These are phyloP conservation scores for Ptiloglossa arizonensis DNA, from an alignment of 1,140 invertebrate genomes.

Conservation along the genomic window DNA sequence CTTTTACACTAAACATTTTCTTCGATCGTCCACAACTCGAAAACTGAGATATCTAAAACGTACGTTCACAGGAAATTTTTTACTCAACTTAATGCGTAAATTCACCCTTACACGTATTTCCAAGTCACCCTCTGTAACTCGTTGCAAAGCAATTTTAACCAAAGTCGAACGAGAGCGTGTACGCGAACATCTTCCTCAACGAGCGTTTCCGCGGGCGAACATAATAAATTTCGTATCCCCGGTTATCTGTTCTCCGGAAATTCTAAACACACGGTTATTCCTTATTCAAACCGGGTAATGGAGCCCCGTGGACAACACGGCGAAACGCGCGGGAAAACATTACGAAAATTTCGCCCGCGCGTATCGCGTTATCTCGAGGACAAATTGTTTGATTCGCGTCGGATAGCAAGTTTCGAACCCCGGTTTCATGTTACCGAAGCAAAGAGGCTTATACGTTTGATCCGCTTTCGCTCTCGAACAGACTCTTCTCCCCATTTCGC, in stretches of 20 bases:
- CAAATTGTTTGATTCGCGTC: not conserved
- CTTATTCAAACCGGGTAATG: conserved; percentile 17
- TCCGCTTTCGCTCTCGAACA: not conserved
- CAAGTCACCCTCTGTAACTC: too few species aligned
- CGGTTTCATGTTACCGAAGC: not conserved
- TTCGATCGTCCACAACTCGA: too few species aligned
- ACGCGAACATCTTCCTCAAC: not conserved
- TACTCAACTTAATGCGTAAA: too few species aligned
- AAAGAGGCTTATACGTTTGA: not conserved
- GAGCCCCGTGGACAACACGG: too few species aligned
- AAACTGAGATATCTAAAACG: too few species aligned
- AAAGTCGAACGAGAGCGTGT: not conserved
- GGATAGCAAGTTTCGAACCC: not conserved
- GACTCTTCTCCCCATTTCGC: not conserved
- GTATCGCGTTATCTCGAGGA: not conserved
- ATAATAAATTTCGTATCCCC: conserved; percentile 3
- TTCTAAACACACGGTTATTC: not conserved
- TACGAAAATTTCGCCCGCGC: too few species aligned
- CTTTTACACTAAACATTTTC: too few species aligned
- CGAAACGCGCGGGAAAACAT: too few species aligned
- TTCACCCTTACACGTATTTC: too few species aligned
- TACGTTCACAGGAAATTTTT: too few species aligned
- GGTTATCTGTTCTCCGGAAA: not conserved
- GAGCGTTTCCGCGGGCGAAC: not conserved
- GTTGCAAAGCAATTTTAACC: not conserved